A percentile compares a stretch with the other conserved stretches of the same genome.
Evolutionary conservation across 2,797 vertebrate genomes (phyloP).

Genomic region (Anguilla pacifica): DNA sequence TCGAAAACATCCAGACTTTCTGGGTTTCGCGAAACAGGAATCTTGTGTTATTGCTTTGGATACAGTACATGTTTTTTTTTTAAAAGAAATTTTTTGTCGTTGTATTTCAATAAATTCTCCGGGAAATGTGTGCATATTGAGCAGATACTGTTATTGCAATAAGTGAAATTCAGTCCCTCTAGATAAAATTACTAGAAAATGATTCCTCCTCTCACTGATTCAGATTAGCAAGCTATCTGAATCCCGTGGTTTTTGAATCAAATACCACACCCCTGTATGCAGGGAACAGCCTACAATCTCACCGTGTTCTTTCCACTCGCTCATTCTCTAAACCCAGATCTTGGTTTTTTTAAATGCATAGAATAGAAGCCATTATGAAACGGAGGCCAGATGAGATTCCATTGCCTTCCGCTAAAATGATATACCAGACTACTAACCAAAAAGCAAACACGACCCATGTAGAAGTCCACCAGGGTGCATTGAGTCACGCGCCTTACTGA

Average conservation of each 20-base stretch:
- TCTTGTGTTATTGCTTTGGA: background rate
- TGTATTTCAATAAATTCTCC: background rate
- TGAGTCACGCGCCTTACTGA: background rate
- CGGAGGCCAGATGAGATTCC: no score
- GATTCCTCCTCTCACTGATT: background rate
- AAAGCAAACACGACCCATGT: no score
- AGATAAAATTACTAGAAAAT: background rate
- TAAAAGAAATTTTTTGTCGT: background rate
- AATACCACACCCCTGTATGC: background rate
- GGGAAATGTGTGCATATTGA: background rate
- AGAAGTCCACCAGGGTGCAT: no score
- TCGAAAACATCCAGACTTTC: background rate
- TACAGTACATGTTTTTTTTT: background rate
- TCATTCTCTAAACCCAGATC: no score
- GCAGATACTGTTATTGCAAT: background rate
- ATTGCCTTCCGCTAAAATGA: no score
- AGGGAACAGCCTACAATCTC: background rate
- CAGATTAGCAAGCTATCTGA: background rate
- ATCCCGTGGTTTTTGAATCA: background rate
- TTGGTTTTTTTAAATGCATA: no score
- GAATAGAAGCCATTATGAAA: no score
- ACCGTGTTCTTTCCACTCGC: no score
- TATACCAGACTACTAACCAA: no score
- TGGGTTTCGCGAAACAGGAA: background rate
- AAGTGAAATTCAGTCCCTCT: background rate